Evolutionary conservation across 2,888 invertebrate species (phyloP).

Genomic region (Caenorhabditis panamensis): DNA sequence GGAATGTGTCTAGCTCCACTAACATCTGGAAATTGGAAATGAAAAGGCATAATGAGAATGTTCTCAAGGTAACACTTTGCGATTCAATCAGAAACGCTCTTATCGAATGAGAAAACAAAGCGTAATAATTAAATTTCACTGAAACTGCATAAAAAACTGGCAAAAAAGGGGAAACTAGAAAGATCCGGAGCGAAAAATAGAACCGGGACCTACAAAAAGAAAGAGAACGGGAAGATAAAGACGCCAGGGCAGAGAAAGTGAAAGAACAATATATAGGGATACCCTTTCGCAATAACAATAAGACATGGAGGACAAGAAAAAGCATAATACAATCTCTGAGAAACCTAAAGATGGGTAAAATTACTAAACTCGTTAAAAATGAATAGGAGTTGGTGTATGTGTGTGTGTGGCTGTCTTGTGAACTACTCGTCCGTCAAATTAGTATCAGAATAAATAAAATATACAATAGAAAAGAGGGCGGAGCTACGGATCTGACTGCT

Average conservation of each 20-base stretch:
- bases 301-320: constrained; percentile 34
- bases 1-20: constrained; percentile 42
- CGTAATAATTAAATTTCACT: constrained; percentile 19
- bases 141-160: constrained; percentile 18
- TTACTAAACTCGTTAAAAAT: constrained; percentile 21
- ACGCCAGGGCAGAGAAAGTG: background rate
- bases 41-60: background rate
- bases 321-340: constrained; percentile 30
- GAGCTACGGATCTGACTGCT: constrained; percentile 4
- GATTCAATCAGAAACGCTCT: background rate
- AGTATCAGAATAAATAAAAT: constrained; percentile 6
- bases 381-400: background rate
- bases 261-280: background rate
- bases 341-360: constrained; percentile 9
- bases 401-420: background rate
- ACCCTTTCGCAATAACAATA: background rate
- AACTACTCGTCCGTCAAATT: background rate
- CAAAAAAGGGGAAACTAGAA: constrained; percentile 3
- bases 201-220: background rate
- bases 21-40: constrained; percentile 30
- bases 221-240: background rate
- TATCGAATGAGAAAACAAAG: background rate
- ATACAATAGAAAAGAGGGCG: constrained; percentile 11
- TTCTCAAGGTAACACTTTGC: background rate
- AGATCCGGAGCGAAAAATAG: background rate